Conservation (phyloP, 92 coral and sea anemone species). For the Desmophyllum pertusum region DNA sequence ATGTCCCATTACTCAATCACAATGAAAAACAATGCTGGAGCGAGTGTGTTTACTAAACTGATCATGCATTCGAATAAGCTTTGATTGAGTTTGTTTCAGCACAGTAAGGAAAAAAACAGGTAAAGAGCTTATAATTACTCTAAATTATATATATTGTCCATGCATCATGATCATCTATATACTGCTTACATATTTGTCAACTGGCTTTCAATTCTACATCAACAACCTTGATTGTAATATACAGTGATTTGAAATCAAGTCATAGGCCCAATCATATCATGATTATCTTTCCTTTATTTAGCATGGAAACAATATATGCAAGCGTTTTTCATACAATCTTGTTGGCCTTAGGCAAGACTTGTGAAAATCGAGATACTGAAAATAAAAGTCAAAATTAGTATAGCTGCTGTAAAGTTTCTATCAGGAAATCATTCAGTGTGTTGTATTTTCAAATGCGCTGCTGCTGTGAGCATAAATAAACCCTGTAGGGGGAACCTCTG, state of each 20-base stretch:
- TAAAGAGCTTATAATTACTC: too few relatives aligned
- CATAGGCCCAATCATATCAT: background rate
- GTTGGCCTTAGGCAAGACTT: background rate
- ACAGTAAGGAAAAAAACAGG: background rate
- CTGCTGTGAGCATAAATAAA: too few relatives aligned
- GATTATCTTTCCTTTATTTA: background rate
- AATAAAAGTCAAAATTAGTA: background rate
- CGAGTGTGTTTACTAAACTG: background rate
- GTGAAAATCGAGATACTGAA: background rate
- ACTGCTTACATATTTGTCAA: too few relatives aligned
- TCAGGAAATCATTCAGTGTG: background rate
- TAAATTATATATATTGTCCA: too few relatives aligned
- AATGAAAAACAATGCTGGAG: background rate
- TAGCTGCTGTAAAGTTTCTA: background rate
- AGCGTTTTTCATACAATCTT: background rate
- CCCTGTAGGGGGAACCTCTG: too few relatives aligned
- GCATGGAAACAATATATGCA: background rate
- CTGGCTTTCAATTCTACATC: background rate
- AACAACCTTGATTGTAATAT: background rate
- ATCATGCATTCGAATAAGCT: background rate
- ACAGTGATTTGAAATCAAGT: too few relatives aligned
- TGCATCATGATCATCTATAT: too few relatives aligned
- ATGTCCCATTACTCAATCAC: background rate
- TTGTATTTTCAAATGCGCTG: too few relatives aligned
- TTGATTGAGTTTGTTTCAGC: background rate